Evolutionary conservation across 2,113 vertebrate species (phyloP).

Genomic region (Epinephelus lanceolatus): DNA sequence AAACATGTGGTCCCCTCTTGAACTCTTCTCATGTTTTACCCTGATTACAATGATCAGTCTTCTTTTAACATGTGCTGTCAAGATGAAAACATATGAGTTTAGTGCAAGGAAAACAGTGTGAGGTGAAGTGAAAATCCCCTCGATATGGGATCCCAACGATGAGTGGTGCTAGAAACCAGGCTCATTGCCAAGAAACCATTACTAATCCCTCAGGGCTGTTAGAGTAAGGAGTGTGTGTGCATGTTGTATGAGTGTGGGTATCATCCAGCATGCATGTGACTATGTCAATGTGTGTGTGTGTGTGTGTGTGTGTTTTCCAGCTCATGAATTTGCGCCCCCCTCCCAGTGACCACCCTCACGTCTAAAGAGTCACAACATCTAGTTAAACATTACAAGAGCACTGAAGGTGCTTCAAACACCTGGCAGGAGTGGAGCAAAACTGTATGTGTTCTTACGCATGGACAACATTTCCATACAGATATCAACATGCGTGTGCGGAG

Average conservation of each 20-base stretch:
- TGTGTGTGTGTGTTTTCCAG: slow-evolving; percentile 25
- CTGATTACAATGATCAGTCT: slow-evolving; percentile 51
- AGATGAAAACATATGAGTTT: slow-evolving; percentile 55
- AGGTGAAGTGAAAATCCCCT: slow-evolving; percentile 73
- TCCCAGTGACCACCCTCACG: slow-evolving; percentile 38
- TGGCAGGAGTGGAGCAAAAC: slow-evolving; percentile 40
- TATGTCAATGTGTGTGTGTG: slow-evolving; percentile 14
- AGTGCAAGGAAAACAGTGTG: slow-evolving; percentile 62
- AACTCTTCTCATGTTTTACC: slow-evolving; percentile 43
- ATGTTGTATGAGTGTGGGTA: slow-evolving; percentile 43
- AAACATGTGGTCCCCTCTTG: slow-evolving; percentile 58
- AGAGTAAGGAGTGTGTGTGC: slow-evolving; percentile 58
- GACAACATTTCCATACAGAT: slow-evolving; percentile 22
- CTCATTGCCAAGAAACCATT: slow-evolving; percentile 72
- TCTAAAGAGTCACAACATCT: slow-evolving; percentile 51
- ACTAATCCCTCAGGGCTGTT: slow-evolving; percentile 73
- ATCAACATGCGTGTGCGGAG: background rate
- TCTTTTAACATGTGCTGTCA: slow-evolving; percentile 57
- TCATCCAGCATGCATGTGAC: slow-evolving; percentile 50
- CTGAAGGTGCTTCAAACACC: slow-evolving; percentile 40
- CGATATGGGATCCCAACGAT: slow-evolving; percentile 66
- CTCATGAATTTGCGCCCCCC: slow-evolving; percentile 28
- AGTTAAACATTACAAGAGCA: slow-evolving; percentile 69
- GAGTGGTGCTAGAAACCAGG: slow-evolving; percentile 73
- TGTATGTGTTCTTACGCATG: background rate